Percentiles rank a stretch among this genome's conserved stretches.
phyloP scores from a whole-genome alignment of 2,113 vertebrate species.

The Charina bottae region DNA sequence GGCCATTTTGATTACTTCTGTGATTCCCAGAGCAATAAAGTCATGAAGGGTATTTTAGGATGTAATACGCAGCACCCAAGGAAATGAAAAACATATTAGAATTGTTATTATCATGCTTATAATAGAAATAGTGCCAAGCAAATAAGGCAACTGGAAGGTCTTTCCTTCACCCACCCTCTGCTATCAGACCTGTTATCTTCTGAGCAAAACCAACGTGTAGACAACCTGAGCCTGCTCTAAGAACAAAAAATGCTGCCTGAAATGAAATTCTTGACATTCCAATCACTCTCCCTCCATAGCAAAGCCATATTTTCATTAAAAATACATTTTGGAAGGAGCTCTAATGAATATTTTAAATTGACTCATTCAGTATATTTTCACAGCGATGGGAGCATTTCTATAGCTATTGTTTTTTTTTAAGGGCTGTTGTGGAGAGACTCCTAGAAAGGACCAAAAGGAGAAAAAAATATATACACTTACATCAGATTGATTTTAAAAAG shows the following conservation, averaged over 20 bases:
- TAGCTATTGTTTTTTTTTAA: slow-evolving; percentile 19
- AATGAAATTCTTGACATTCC: slow-evolving; percentile 81
- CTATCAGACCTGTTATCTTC: slow-evolving; percentile 74
- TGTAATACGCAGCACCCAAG: slow-evolving; percentile 68
- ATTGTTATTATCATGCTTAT: slow-evolving; percentile 75
- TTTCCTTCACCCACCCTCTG: slow-evolving; percentile 52
- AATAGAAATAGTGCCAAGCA: slow-evolving; percentile 68
- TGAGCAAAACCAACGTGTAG: slow-evolving; percentile 73
- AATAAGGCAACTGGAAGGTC: slow-evolving; percentile 69
- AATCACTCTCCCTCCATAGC: slow-evolving; percentile 70
- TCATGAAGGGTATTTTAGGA: slow-evolving; percentile 52
- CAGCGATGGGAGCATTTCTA: slow-evolving; percentile 53
- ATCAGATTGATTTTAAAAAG: slow-evolving; percentile 43
- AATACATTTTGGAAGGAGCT: slow-evolving; percentile 55
- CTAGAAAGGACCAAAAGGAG: neutral
- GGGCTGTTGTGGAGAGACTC: slow-evolving; percentile 2
- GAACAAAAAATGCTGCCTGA: slow-evolving; percentile 73
- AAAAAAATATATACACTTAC: neutral
- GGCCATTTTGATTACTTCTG: slow-evolving; percentile 65
- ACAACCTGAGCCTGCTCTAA: slow-evolving; percentile 72
- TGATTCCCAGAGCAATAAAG: slow-evolving; percentile 43
- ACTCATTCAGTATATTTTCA: slow-evolving; percentile 67
- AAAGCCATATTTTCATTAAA: slow-evolving; percentile 69
- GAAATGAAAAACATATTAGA: slow-evolving; percentile 82
- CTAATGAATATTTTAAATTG: slow-evolving; percentile 73